Evolutionary conservation across 1,140 invertebrate genomes (phyloP).

Genomic region (Amyelois transitella): DNA sequence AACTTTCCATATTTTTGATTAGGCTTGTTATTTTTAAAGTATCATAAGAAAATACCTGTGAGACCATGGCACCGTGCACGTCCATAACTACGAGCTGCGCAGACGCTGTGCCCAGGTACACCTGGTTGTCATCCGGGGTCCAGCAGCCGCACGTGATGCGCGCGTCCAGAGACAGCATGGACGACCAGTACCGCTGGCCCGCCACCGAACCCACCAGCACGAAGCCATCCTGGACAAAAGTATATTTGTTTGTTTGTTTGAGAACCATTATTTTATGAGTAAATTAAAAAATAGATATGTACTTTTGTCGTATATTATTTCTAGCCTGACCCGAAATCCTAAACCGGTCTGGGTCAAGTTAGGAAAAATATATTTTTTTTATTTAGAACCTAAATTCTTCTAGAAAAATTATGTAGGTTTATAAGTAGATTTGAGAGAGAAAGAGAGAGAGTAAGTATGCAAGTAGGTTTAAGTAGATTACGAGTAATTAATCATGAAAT

Average conservation of each 20-base stretch:
- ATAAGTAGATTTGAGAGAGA: too few relatives aligned
- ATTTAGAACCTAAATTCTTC: too few relatives aligned
- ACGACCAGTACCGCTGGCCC: constrained; percentile 98
- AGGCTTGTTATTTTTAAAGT: neutral
- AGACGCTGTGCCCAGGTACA: constrained; percentile 95
- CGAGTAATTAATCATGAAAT: too few relatives aligned
- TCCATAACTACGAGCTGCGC: constrained; percentile 97
- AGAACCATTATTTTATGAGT: too few relatives aligned
- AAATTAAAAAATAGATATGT: too few relatives aligned
- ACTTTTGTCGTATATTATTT: too few relatives aligned
- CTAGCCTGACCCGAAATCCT: too few relatives aligned
- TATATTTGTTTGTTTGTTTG: neutral
- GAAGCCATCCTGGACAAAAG: constrained; percentile 86
- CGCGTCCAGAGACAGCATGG: constrained; percentile 94
- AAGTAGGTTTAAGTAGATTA: too few relatives aligned
- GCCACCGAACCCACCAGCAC: constrained; percentile 96
- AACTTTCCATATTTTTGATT: neutral
- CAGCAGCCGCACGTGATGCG: constrained; percentile 97
- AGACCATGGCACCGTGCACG: constrained; percentile 95
- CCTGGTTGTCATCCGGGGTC: constrained; percentile 98
- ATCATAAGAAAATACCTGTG: constrained; percentile 80
- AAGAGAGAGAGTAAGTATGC: too few relatives aligned
- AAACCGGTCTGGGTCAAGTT: too few relatives aligned
- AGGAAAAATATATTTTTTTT: too few relatives aligned
- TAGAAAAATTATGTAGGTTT: too few relatives aligned